Conservation (phyloP, 2,888 invertebrate species). For the Pecten maximus region DNA sequence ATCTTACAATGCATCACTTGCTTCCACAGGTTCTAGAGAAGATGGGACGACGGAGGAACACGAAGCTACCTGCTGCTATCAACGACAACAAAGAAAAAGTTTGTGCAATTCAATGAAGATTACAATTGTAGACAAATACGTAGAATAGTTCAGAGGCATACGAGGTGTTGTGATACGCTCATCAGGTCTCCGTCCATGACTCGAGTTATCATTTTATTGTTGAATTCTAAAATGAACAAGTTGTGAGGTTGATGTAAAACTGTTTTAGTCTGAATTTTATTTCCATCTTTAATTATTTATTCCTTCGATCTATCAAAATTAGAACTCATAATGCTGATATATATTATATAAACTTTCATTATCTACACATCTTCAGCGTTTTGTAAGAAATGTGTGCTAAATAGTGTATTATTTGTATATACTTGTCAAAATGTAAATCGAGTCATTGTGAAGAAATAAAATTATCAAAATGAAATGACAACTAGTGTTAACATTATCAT, state of each 20-base stretch:
- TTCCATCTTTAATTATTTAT: not conserved
- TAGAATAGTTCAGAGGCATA: not conserved
- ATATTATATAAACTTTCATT: not conserved
- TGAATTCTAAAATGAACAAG: not conserved
- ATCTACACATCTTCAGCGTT: not conserved
- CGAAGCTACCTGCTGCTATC: slow-evolving; percentile 60
- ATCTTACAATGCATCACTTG: not conserved
- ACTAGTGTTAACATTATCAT: no score
- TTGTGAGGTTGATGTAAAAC: not conserved
- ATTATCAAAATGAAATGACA: not conserved
- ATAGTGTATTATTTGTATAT: not conserved
- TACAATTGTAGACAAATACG: not conserved
- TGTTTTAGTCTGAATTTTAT: not conserved
- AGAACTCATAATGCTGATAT: not conserved
- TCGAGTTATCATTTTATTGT: not conserved
- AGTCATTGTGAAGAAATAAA: no score
- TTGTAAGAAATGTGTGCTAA: not conserved
- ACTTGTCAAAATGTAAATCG: not conserved
- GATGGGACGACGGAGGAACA: slow-evolving; percentile 54
- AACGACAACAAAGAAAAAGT: slow-evolving; percentile 63
- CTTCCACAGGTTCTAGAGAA: slow-evolving; percentile 63
- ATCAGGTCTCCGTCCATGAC: not conserved
- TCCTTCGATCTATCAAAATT: not conserved
- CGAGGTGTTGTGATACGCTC: not conserved
- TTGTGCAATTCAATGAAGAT: slow-evolving; percentile 60